Evolutionary conservation across 2,113 vertebrate genomes (phyloP).

Genomic region (Romanogobio albipinnatus): DNA sequence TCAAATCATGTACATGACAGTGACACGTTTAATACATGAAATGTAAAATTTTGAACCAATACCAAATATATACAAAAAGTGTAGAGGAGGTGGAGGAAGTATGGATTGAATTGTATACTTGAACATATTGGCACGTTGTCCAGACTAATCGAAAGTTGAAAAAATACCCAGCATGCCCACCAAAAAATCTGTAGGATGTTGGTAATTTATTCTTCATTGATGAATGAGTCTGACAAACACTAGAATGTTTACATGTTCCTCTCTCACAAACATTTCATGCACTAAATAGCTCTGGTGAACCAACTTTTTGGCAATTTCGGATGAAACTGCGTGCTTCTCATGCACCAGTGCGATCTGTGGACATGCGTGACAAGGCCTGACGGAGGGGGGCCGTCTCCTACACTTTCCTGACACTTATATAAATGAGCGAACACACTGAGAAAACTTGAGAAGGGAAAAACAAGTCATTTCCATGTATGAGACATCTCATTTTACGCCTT

Average conservation of each 20-base stretch:
- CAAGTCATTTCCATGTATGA: slow-evolving; percentile 53
- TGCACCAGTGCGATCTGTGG: slow-evolving; percentile 11
- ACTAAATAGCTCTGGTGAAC: slow-evolving; percentile 11
- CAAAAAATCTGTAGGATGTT: background rate
- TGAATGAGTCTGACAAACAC: slow-evolving; percentile 32
- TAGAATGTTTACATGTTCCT: slow-evolving; percentile 42
- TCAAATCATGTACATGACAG: background rate
- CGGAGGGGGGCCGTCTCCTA: slow-evolving; percentile 25
- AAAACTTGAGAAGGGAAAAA: slow-evolving; percentile 51
- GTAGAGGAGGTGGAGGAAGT: background rate
- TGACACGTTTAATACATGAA: background rate
- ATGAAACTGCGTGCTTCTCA: background rate
- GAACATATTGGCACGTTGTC: background rate
- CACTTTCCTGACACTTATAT: slow-evolving; percentile 43
- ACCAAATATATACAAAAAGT: background rate
- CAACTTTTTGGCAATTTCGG: slow-evolving; percentile 25
- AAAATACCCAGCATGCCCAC: slow-evolving; percentile 21
- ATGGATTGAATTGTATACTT: background rate
- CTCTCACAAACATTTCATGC: slow-evolving; percentile 15
- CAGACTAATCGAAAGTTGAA: background rate
- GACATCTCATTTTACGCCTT: slow-evolving; percentile 61
- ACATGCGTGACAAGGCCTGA: slow-evolving; percentile 41
- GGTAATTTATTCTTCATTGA: slow-evolving; percentile 20
- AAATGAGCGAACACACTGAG: slow-evolving; percentile 51
- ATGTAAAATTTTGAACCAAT: background rate